These are phyloP conservation scores for Eueides isabella DNA, from an alignment of 1,140 invertebrate genomes.

Conservation along the genomic window DNA sequence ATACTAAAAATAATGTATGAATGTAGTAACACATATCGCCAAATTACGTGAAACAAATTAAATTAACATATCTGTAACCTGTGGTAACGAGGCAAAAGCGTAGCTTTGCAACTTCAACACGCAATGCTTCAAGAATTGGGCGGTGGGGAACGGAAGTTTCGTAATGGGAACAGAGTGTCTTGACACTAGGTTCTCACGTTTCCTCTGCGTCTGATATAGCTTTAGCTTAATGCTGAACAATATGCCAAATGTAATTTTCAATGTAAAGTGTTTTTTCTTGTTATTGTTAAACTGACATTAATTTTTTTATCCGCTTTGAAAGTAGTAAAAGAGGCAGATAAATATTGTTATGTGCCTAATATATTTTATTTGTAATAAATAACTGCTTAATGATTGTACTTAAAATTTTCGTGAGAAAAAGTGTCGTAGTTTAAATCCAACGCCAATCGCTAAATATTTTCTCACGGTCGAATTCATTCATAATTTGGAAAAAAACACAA, in stretches of 20 bases:
- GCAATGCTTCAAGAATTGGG: too few relatives aligned
- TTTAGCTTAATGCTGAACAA: too few relatives aligned
- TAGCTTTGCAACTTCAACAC: too few relatives aligned
- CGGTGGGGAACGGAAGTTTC: too few relatives aligned
- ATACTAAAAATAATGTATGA: neutral
- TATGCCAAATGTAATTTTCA: neutral
- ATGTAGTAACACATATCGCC: neutral
- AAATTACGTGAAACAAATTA: neutral
- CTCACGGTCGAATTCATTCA: constrained; percentile 38
- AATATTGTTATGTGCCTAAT: constrained; percentile 11
- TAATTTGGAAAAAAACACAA: neutral
- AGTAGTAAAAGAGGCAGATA: neutral
- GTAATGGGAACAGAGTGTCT: too few relatives aligned
- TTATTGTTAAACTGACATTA: too few relatives aligned
- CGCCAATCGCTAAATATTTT: constrained; percentile 40
- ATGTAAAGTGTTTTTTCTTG: neutral
- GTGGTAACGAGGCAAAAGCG: too few relatives aligned
- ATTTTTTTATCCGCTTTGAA: neutral
- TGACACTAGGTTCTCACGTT: too few relatives aligned
- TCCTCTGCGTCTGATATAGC: too few relatives aligned
- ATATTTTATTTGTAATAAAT: constrained; percentile 6
- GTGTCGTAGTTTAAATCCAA: constrained; percentile 5
- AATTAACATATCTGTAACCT: neutral
- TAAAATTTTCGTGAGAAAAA: constrained; percentile 33
- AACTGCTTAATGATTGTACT: constrained; percentile 17